phyloP scores from a whole-genome alignment of 2,113 vertebrate genomes.

The Synchiropus splendidus region DNA sequence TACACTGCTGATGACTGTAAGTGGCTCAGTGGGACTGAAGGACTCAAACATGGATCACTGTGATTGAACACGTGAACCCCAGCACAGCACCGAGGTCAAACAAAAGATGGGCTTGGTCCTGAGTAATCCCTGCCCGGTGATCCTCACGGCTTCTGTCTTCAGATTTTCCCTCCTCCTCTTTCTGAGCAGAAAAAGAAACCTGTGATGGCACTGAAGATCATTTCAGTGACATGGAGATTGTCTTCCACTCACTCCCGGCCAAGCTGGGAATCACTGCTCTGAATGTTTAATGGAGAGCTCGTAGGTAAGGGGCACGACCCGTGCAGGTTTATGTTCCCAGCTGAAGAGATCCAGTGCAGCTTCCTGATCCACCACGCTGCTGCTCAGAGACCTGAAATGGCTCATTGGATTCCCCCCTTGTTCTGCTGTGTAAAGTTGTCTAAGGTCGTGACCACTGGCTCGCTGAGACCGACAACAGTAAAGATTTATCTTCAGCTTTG shows the following conservation, averaged over 20 bases:
- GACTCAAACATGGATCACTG: slow-evolving; percentile 3
- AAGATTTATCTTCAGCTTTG: no score
- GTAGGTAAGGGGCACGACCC: slow-evolving; percentile 33
- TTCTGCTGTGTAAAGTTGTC: slow-evolving; percentile 12
- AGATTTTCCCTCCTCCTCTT: slow-evolving; percentile 5
- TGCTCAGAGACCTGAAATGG: slow-evolving; percentile 27
- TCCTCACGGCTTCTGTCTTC: slow-evolving; percentile 24
- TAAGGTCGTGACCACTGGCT: no score
- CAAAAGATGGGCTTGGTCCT: slow-evolving; percentile 13
- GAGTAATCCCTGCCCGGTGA: slow-evolving; percentile 8
- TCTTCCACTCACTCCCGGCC: slow-evolving; percentile 25
- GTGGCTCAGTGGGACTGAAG: background rate
- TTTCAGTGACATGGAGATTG: slow-evolving; percentile 11
- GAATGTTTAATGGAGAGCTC: slow-evolving; percentile 61
- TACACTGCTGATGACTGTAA: slow-evolving; percentile 1
- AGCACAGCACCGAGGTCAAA: slow-evolving; percentile 14
- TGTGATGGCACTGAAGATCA: slow-evolving; percentile 11
- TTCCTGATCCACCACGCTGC: slow-evolving; percentile 30
- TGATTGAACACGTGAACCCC: slow-evolving; percentile 10
- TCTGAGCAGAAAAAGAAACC: background rate
- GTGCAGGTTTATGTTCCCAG: slow-evolving; percentile 48
- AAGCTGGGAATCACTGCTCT: slow-evolving; percentile 29
- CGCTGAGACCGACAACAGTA: no score
- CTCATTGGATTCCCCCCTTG: slow-evolving; percentile 19
- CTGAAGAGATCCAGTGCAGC: slow-evolving; percentile 57